Base-by-base conservation (phyloP, 1,140 invertebrate genomes). In the Ladona fulva region DNA sequence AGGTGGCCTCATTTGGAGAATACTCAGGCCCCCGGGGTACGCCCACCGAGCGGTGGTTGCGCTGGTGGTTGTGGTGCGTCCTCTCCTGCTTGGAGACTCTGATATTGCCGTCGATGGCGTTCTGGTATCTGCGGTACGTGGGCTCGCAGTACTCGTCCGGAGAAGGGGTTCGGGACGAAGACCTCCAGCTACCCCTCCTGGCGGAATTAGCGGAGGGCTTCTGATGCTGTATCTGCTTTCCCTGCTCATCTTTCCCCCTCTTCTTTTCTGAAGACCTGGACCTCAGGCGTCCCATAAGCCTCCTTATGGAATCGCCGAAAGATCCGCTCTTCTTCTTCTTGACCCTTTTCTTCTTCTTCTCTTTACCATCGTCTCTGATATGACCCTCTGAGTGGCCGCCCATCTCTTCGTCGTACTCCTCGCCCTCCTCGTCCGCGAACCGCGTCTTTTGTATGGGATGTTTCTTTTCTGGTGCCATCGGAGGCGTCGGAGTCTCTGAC, bases 221-320 rank as follows among this genome's bases (percentile, higher is more conserved):
- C 22, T 76, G 25, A 25, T 52, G 74, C 16, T 66, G 22, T 14
- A 22, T 16, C 24, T 10, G 66, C 14, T 25, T 25, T 14, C 24
- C 29, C 1, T 25, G 24, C 19, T 25, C 74, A 1, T 75, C 29
- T 19, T 25, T 42, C 14, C 74, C 24, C 24, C 25, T 88, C 78
- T 90, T 90, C n/a, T 92, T 87, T 83, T 93, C 92, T 0, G 89
- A 87, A 77, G 91, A 92, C 8, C 91, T 91, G 0, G 91, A 93
- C 0, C 92, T 88, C 73, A 94, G 90, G 83, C 93, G 93, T 44
- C 91, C 92, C 5, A 94, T 92, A 76, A 94, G 83, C 82, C 92
- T 92, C 75, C 92, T 87, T 80, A 94, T 91, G 0, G 92, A 93
- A 74, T 87, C 85, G 37, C 87, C 87, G 37, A 87, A 84, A 42